Evolutionary conservation across 2,888 invertebrate genomes (phyloP), one percentile per base, ranked within the genome.

Genomic region (Lepas anatifera): DNA sequence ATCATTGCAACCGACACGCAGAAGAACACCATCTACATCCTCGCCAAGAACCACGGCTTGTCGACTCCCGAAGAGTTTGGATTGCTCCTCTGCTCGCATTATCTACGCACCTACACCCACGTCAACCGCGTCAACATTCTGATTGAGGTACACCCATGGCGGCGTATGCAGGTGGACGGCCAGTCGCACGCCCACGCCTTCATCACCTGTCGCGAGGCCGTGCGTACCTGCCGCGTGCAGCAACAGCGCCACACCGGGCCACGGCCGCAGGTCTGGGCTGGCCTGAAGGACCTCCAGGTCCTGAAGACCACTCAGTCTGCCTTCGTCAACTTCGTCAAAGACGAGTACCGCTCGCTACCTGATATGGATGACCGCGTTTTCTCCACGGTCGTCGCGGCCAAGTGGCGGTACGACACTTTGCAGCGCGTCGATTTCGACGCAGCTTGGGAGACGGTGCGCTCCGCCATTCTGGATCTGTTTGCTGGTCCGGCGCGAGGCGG

Each of bases 1-100:
- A 87, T 91, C 72, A 87, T 91, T 27, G 90, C 90, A 18, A 90
- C 90, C 0, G 90, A 90, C 77, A 87, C 89, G 0, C 90, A 90
- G 78, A 90, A 90, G 80, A 91, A 91, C 77, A 90, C 89, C 1
- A 87, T 90, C 48, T 90, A 89, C 77, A 79, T 90, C 50, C 78
- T 90, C 74, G 90, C 90, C 11, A 90, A 89, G 77, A 88, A 89
- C 76, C 83, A 87, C 77, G 90, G 90, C 68, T 85, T 90, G 72
- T 86, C 86, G 75, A 87, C 87, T 37, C 89, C 89, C 0, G 91
- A 91, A 78, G 87, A 87, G 76, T 91, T 90, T 78, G 90, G 86
- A 1, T 81, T 89, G 29, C 80, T 88, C n/a, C 83, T 90, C 27
- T 86, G 87, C 76, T 84, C 85, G 71, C 90, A 90, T 78, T 90